Conservation (phyloP, 2,113 vertebrate species). For the Saguinus imperator region DNA sequence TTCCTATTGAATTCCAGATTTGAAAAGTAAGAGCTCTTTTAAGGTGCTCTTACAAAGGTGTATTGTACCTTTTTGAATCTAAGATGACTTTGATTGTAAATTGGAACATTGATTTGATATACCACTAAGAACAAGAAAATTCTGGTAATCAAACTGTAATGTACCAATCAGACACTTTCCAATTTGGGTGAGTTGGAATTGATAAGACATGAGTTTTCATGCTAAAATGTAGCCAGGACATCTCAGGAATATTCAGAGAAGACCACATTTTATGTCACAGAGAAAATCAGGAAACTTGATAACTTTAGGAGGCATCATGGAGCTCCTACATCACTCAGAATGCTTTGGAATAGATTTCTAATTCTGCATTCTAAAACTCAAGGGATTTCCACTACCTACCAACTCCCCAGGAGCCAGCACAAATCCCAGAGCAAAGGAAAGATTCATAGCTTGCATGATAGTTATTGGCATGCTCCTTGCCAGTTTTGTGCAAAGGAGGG, state of each 20-base stretch:
- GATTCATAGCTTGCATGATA: background rate
- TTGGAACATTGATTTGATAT: background rate
- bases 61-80: background rate
- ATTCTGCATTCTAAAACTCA: background rate
- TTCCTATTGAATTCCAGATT: background rate
- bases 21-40: background rate
- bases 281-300: background rate
- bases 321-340: background rate
- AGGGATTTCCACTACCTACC: background rate
- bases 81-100: slow-evolving; percentile 11
- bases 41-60: background rate
- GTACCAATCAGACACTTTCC: background rate
- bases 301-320: background rate
- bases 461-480: background rate
- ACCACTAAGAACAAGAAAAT: background rate
- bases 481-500: background rate
- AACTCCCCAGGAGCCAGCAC: background rate
- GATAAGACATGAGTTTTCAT: background rate
- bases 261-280: background rate
- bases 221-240: background rate
- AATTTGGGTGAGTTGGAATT: background rate
- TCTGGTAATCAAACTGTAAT: background rate
- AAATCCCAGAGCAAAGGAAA: background rate
- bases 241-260: background rate
- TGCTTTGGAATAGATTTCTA: background rate